Conservation (phyloP, 2,113 vertebrate species). For the Limanda limanda region DNA sequence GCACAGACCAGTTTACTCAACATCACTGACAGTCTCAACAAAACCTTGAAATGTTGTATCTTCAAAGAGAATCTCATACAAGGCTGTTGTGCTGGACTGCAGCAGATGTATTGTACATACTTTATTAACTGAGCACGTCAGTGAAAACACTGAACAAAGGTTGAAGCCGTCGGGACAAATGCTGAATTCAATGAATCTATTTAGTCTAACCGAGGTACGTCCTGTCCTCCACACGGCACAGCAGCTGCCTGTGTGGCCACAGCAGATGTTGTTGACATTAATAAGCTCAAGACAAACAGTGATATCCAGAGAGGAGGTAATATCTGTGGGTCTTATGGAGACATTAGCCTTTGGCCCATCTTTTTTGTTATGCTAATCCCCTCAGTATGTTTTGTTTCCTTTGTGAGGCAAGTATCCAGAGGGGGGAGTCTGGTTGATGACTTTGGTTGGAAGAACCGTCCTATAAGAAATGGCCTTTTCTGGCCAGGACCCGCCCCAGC, state of each 20-base stretch:
- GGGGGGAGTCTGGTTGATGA: too few species aligned
- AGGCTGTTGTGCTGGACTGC: background rate
- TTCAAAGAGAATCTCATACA: background rate
- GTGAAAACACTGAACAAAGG: background rate
- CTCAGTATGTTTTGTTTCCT: too few species aligned
- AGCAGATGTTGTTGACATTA: background rate
- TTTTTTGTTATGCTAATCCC: too few species aligned
- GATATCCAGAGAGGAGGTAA: background rate
- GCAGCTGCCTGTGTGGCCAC: background rate
- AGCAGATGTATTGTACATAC: background rate
- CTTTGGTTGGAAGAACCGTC: too few species aligned
- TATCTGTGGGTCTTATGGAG: background rate
- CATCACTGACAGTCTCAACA: background rate
- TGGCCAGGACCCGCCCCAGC: too few species aligned
- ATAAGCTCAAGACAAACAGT: background rate
- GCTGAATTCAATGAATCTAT: background rate
- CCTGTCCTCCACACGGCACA: background rate
- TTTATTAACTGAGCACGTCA: conserved; percentile 16
- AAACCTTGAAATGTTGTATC: background rate
- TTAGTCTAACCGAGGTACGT: background rate
- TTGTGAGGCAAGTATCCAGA: too few species aligned
- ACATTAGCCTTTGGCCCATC: background rate
- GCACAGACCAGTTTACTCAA: background rate
- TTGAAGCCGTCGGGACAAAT: background rate
- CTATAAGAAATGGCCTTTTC: too few species aligned